Percentiles rank a stretch among this genome's conserved stretches.
Evolutionary conservation across 2,113 vertebrate species (phyloP).

Genomic region (Ptilonorhynchus violaceus): DNA sequence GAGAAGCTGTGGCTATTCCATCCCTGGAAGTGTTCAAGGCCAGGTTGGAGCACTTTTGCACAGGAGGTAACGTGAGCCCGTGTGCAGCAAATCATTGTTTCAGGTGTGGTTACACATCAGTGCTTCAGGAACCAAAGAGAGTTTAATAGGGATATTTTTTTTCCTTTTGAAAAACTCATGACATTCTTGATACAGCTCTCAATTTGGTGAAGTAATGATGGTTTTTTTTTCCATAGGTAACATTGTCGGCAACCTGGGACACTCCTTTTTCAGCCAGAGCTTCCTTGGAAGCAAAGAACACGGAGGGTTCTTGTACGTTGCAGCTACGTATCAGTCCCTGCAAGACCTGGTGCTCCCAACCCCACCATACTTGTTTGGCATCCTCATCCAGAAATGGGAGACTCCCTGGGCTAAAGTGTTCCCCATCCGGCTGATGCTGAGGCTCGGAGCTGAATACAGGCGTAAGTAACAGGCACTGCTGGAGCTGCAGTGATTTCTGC

Average conservation of each 20-base stretch:
- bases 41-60: neutral
- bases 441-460: slow-evolving; percentile 95
- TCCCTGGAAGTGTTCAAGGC: neutral
- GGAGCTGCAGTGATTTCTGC: neutral
- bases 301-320: slow-evolving; percentile 94
- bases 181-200: neutral
- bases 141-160: neutral
- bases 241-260: slow-evolving; percentile 91
- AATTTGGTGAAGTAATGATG: neutral
- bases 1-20: neutral
- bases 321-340: slow-evolving; percentile 92
- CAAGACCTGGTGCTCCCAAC: slow-evolving; percentile 94
- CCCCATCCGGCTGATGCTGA: slow-evolving; percentile 95
- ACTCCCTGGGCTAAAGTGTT: slow-evolving; percentile 99
- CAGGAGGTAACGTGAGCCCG: neutral
- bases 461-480: slow-evolving; percentile 77
- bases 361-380: slow-evolving; percentile 92
- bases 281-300: slow-evolving; percentile 97
- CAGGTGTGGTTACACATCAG: neutral
- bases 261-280: slow-evolving; percentile 97
- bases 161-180: neutral
- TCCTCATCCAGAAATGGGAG: slow-evolving; percentile 99
- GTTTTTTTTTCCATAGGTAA: slow-evolving; percentile 76
- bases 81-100: neutral
- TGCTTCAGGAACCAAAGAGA: neutral